A percentile compares a stretch with the other conserved stretches of the same genome.
These are phyloP conservation scores for Ichneumoninae sp. DNA, from an alignment of 2,888 invertebrate genomes.

Conservation along the genomic window DNA sequence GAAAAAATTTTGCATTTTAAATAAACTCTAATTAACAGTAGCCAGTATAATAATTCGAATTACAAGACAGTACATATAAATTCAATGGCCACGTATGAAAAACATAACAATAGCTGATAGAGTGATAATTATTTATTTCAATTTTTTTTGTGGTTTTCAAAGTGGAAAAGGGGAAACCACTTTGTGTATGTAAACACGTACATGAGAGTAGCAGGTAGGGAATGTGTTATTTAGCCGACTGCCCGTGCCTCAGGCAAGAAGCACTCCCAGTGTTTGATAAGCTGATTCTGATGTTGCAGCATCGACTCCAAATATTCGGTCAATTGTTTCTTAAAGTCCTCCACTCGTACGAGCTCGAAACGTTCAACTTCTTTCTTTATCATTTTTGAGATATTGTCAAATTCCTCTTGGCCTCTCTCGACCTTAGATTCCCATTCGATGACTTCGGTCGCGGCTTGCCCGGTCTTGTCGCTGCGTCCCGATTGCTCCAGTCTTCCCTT, in stretches of 20 bases:
- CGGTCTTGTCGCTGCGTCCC: slow-evolving; percentile 95
- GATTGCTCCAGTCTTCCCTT: slow-evolving; percentile 96
- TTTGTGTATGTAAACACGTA: not conserved
- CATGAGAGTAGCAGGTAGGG: not conserved
- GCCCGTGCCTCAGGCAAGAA: slow-evolving; percentile 98
- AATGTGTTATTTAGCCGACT: slow-evolving; percentile 88
- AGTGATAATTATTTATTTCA: not conserved
- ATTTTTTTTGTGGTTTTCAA: not conserved
- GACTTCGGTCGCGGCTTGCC: slow-evolving; percentile 95
- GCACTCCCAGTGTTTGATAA: slow-evolving; percentile 97
- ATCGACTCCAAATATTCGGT: slow-evolving; percentile 97
- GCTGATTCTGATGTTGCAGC: slow-evolving; percentile 96
- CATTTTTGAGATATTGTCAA: slow-evolving; percentile 96
- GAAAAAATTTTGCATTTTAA: not conserved
- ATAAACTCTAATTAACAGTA: not conserved
- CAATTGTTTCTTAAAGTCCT: slow-evolving; percentile 95
- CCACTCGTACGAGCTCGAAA: slow-evolving; percentile 94
- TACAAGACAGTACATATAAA: not conserved
- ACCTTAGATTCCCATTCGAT: slow-evolving; percentile 99
- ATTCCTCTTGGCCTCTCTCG: slow-evolving; percentile 98
- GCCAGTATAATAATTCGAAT: not conserved
- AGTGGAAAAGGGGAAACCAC: not conserved
- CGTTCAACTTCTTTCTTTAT: slow-evolving; percentile 97
- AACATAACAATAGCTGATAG: slow-evolving; percentile 5
- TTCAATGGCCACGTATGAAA: slow-evolving; percentile 4